These are phyloP conservation scores for Philopedon plagiatum DNA, from an alignment of 2,888 invertebrate species.

Conservation along the genomic window DNA sequence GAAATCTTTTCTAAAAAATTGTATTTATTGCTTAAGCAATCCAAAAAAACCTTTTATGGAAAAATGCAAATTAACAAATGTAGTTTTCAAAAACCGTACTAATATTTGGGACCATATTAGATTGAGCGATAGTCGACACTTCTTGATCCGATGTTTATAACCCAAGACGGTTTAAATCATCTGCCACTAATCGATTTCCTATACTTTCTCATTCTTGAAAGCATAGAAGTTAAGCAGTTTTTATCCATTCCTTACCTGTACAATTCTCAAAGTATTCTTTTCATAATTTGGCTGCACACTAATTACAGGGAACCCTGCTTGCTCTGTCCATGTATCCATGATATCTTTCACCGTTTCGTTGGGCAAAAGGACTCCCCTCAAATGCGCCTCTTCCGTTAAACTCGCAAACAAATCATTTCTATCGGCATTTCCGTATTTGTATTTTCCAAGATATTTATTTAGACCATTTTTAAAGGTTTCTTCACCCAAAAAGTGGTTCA, in stretches of 20 bases:
- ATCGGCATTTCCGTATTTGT: constrained; percentile 75
- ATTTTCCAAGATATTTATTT: constrained; percentile 70
- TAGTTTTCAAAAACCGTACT: too few relatives aligned
- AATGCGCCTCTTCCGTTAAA: constrained; percentile 73
- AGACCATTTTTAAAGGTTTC: constrained; percentile 72
- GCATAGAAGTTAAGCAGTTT: too few relatives aligned
- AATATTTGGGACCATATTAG: too few relatives aligned
- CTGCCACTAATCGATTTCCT: too few relatives aligned
- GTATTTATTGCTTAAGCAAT: too few relatives aligned
- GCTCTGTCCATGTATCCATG: constrained; percentile 79
- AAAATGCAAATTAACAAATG: too few relatives aligned
- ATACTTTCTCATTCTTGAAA: too few relatives aligned
- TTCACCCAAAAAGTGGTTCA: constrained; percentile 79
- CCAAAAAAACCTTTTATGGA: too few relatives aligned
- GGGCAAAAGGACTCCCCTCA: constrained; percentile 62
- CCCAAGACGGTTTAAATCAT: too few relatives aligned
- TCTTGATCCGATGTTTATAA: too few relatives aligned
- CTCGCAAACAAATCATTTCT: constrained; percentile 79
- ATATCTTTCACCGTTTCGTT: constrained; percentile 72
- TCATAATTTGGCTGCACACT: constrained; percentile 70
- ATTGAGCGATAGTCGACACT: too few relatives aligned
- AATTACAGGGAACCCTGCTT: constrained; percentile 79
- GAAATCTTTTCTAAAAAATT: constrained; percentile 62
- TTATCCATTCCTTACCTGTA: constrained; percentile 68
- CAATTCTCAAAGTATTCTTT: constrained; percentile 64